Percentiles rank a stretch among this genome's conserved stretches.
These are phyloP conservation scores for Phasia obesa DNA, from an alignment of 2,888 invertebrate genomes.

Conservation along the genomic window DNA sequence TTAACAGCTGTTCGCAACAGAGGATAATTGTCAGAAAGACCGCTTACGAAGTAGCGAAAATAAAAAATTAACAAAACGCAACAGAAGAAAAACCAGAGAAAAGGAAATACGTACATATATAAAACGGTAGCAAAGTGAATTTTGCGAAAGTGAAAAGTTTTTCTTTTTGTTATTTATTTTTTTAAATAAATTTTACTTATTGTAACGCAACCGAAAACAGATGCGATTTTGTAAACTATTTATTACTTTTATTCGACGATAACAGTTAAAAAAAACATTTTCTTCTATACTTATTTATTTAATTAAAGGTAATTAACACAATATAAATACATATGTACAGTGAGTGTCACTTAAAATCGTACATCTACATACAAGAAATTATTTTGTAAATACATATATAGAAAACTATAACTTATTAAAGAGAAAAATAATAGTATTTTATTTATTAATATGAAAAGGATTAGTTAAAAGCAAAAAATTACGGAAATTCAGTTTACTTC, in stretches of 20 bases:
- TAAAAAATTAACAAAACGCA: slow-evolving; percentile 41
- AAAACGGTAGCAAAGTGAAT: slow-evolving; percentile 21
- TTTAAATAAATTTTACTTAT: slow-evolving; percentile 47
- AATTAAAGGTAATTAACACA: slow-evolving; percentile 25
- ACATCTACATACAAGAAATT: no score
- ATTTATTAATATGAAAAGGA: no score
- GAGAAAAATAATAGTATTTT: no score
- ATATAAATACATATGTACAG: neutral
- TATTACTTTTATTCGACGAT: neutral
- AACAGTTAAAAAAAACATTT: neutral
- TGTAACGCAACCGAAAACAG: slow-evolving; percentile 1
- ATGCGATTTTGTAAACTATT: slow-evolving; percentile 8
- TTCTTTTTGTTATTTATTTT: slow-evolving; percentile 61
- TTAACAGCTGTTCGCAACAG: slow-evolving; percentile 29
- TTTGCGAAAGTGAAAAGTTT: slow-evolving; percentile 44
- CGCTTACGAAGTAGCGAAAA: slow-evolving; percentile 4
- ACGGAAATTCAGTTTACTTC: no score
- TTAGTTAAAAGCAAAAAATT: no score
- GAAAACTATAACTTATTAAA: no score
- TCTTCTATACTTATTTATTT: neutral
- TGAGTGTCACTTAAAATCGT: no score
- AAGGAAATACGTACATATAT: slow-evolving; percentile 29
- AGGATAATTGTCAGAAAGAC: slow-evolving; percentile 32
- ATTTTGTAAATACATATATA: no score
- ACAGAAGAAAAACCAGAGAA: slow-evolving; percentile 46